Evolutionary conservation across 2,797 vertebrate genomes (phyloP), one percentile per base, ranked within the genome.

Genomic region (Lerista edwardsae): DNA sequence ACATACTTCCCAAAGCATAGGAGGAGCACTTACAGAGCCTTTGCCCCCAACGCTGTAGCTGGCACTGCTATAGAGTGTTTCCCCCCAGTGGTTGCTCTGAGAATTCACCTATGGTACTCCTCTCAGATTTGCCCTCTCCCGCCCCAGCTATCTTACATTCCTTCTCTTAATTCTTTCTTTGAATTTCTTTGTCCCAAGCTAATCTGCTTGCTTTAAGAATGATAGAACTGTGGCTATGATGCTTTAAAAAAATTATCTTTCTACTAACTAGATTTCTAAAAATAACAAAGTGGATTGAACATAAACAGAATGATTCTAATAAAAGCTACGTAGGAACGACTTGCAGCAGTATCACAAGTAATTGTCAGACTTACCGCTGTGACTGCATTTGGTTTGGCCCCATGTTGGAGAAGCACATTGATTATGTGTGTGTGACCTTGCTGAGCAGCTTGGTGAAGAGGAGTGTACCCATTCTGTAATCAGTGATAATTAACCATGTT

Each of bases 371-470:
- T 89, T 94, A 99, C 99, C 83, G 98, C 96, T 74, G 98, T 99
- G 91, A 96, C 97, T 80, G 97, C 98, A 0, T 99, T 99, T 87
- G 99, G 98, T 90, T 97, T 98, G 93, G 98, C 99, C 36, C 98
- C 98, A 0, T 97, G 93, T 71, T 99, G 98, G 65, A 99, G 96
- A 78, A 99, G 96, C 1, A 98, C 95, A 0, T 99, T 99, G 78
- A 99, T 99, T 91, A 99, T 97, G 94, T 99, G 99, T 75, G 99
- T 99, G 95, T 99, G 99, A 72, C 99, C 99, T 87, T 99, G 98
- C 80, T 99, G 98, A n/a, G 99, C 99, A 2, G 98, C 98, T 95
- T 99, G 98, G 90, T 99, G 99, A 47, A 99, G 96, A 69, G 98
- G 97, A 2, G 98, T 99, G 94, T 99, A 99, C 68, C 99, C 99